Evolutionary conservation across 2,888 invertebrate species (phyloP), one percentile per base, ranked within the genome.

Genomic region (Cryptophagus acutangulus): DNA sequence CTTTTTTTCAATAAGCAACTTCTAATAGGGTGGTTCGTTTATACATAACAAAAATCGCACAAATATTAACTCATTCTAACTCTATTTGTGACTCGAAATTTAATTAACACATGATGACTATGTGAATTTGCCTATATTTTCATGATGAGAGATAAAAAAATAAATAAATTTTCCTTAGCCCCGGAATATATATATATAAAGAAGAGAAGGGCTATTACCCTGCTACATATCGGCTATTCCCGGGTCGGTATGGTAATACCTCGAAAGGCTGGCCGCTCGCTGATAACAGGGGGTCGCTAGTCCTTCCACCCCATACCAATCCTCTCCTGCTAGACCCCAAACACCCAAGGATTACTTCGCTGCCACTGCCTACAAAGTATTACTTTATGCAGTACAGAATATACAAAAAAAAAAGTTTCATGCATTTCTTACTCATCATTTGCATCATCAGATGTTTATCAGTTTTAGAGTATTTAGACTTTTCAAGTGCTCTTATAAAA

Each of bases 281-380:
- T 70, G 70, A 69, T 70, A 70, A 69, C 67, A 63, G 63, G 66
- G 67, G 67, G 68, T 67, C 63, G 65, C 59, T 53, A 58, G 59
- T 64, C 62, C 59, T 56, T 43, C 40, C 47, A 36, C 50, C 51
- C 49, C 43, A 31, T 35, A n/a, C 46, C 46, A 36, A 36, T 40
- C 49, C 51, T 41, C 36, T 43, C 49, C 46, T 43, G 41, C 42
- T 30, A 26, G 45, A 46, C 36, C 41, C 41, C 36, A 41, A 14
- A 40, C 44, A 20, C 43, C 48, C 48, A 25, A 17, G 33, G 26
- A 26, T 13, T 26, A 26, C 26, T 26, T 13, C n/a, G n/a, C n/a
- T n/a, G n/a, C n/a, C n/a, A n/a, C n/a, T n/a, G n/a, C n/a, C n/a
- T n/a, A n/a, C n/a, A n/a, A n/a, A n/a, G n/a, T n/a, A n/a, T n/a